Evolutionary conservation across 2,888 invertebrate genomes (phyloP).

Genomic region (Tipula helvola): DNA sequence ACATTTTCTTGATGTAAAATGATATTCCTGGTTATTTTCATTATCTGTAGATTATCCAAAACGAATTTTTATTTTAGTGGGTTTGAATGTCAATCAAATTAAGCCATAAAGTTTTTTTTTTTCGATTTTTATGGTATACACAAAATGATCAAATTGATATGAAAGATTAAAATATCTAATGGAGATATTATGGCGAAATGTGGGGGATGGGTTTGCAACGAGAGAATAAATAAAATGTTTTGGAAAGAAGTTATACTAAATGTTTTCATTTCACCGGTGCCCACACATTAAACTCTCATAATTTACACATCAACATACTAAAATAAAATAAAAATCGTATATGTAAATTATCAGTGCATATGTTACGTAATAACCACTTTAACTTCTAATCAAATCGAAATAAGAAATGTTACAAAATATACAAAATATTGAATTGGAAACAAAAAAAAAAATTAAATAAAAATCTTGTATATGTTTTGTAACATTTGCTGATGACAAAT

Average conservation of each 20-base stretch:
- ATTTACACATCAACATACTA: not conserved
- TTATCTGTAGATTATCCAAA: not conserved
- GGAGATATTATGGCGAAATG: not conserved
- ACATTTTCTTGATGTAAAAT: not conserved
- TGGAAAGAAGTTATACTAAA: not conserved
- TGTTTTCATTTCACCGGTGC: not conserved
- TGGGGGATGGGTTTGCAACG: not conserved
- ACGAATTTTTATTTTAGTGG: not conserved
- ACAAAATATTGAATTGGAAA: slow-evolving; percentile 8
- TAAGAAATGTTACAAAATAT: not conserved
- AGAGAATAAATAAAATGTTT: not conserved
- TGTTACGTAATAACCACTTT: not conserved
- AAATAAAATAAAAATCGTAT: not conserved
- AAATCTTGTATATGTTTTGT: not conserved
- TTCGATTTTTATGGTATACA: not conserved
- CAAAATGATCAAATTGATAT: not conserved
- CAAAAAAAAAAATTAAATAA: not conserved
- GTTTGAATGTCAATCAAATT: not conserved
- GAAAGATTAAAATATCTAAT: not conserved
- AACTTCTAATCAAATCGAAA: not conserved
- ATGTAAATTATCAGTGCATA: not conserved
- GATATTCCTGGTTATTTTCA: not conserved
- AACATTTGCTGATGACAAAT: not conserved
- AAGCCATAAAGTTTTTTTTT: not conserved
- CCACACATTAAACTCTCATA: not conserved